phyloP scores from a whole-genome alignment of 2,888 invertebrate genomes.

The Eupithecia subumbrata region DNA sequence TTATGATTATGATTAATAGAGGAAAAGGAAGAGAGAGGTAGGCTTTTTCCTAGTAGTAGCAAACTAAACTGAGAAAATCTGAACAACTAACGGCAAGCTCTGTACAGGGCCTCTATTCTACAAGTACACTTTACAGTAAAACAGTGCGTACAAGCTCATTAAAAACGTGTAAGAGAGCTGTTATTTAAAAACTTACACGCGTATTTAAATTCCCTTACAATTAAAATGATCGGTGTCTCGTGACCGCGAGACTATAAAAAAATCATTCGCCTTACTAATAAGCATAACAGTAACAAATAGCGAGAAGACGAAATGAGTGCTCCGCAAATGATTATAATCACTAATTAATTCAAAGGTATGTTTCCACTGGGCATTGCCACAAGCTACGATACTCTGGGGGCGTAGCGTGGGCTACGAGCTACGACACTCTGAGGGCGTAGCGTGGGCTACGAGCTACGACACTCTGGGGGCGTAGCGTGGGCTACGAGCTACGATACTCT shows the following conservation, averaged over 20 bases:
- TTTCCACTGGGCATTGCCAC: slow-evolving; percentile 4
- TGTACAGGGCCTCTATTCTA: neutral
- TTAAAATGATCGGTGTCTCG: slow-evolving; percentile 19
- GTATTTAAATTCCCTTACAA: slow-evolving; percentile 8
- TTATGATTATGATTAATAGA: too few relatives aligned
- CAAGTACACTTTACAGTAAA: neutral
- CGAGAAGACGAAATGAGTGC: slow-evolving; percentile 43
- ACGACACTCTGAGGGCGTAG: neutral
- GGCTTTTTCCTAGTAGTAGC: too few relatives aligned
- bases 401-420: neutral
- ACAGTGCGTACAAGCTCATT: neutral
- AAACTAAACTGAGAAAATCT: neutral
- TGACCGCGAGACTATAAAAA: slow-evolving; percentile 20
- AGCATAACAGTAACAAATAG: slow-evolving; percentile 45
- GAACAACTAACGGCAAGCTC: neutral
- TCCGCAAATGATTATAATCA: slow-evolving; percentile 48
- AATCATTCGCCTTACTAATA: slow-evolving; percentile 23
- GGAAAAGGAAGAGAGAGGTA: too few relatives aligned
- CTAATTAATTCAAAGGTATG: slow-evolving; percentile 47
- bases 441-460: neutral
- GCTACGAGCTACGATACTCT: neutral
- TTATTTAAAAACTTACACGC: neutral
- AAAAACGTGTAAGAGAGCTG: neutral
- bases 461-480: neutral
- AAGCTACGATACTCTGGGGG: neutral